Percentiles rank a stretch among this genome's conserved stretches.
Conservation (phyloP, 2,113 vertebrate species). For the Rutilus rutilus region DNA sequence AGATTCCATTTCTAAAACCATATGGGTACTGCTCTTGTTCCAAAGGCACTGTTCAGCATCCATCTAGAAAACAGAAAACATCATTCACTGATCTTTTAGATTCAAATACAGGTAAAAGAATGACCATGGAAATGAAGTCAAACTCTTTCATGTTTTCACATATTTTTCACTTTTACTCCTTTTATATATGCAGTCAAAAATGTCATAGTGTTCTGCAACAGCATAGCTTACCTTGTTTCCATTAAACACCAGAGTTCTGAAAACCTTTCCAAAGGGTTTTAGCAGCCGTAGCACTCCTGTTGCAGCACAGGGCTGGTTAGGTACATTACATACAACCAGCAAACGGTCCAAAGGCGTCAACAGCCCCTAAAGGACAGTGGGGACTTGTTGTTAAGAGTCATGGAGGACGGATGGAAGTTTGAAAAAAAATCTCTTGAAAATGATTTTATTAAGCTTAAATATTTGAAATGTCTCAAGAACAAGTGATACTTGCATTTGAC, state of each 20-base stretch:
- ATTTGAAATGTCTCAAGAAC: background rate
- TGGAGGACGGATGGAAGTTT: background rate
- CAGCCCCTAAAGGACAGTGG: constrained; percentile 5
- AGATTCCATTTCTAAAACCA: constrained; percentile 42
- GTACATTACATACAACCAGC: constrained; percentile 39
- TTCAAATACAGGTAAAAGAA: background rate
- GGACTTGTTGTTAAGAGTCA: background rate
- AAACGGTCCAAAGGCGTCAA: background rate
- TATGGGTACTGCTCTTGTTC: constrained; percentile 1
- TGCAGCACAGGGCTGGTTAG: constrained; percentile 5
- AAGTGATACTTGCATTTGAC: constrained; percentile 20
- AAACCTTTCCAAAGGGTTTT: constrained; percentile 34
- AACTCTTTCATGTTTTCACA: background rate
- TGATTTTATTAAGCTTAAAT: background rate
- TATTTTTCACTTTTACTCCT: background rate
- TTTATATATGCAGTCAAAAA: background rate
- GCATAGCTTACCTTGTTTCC: constrained; percentile 15
- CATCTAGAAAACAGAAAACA: constrained; percentile 5
- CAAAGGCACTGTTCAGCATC: background rate
- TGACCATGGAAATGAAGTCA: background rate
- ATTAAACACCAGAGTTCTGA: background rate
- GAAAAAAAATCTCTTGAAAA: background rate
- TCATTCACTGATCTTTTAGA: background rate
- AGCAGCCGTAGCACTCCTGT: constrained; percentile 16
- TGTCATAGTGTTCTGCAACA: background rate